Base-by-base conservation (phyloP, 1,140 invertebrate species). In the Hyposmocoma kahamanoa region DNA sequence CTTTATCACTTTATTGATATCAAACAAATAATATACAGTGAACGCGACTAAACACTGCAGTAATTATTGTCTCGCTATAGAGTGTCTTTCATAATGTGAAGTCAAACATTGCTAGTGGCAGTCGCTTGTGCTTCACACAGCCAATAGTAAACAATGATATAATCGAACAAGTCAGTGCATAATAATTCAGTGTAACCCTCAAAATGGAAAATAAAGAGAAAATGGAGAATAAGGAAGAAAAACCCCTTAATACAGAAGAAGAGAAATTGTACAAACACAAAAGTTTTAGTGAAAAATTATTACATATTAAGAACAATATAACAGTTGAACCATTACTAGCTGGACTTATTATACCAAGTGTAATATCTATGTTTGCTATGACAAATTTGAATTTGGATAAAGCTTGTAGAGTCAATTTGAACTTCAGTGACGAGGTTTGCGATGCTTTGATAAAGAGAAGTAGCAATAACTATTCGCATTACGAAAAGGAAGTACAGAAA, bases 321-420 rank as follows among this genome's bases (percentile, higher is more conserved):
- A 90, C 88, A 0, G 86, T 90, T 4, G 89, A 90, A 63, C 89
- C 89, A 0, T 52, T 90, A n/a, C 59, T 90, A 10, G 77, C 88
- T 11, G 88, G 87, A 22, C 85, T 89, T 28, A 84, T 89, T 2
- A 78, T 89, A 50, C 87, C 89, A 1, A 88, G 87, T 67, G 81
- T 89, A 0, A 84, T 90, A 71, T 83, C 87, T 1, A 78, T 76
- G 38, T 75, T 89, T 46, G 88, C 88, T 3, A 87, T 87, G 59
- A 72, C 81, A 28, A 90, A 91, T 76, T 75, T 91, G 24, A 89
- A 88, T 66, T 70, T 91, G 43, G 89, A 91, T 59, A 90, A 90
- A 72, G 88, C 90, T 0, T 91, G 90, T 55, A 74, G 88, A 39
- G 88, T 91, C 1, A 89, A 90, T 61, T 61, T 90, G n/a, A 62